These are phyloP conservation scores for Eleginops maclovinus DNA, from an alignment of 2,113 vertebrate genomes.

Conservation along the genomic window DNA sequence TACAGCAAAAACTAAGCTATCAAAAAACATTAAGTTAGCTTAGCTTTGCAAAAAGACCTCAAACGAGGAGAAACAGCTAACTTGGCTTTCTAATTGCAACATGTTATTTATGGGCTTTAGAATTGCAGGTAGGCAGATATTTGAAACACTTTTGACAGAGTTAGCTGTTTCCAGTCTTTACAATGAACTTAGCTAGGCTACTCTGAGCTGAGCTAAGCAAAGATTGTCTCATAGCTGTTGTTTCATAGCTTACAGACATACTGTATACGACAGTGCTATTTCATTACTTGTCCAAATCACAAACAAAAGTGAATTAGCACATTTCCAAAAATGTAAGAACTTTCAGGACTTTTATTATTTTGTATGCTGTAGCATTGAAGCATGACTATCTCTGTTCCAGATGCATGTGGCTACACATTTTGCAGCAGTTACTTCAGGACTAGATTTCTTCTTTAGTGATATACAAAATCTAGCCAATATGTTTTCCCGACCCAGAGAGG, in stretches of 20 bases:
- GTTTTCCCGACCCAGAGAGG: conserved; percentile 43
- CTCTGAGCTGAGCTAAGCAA: conserved; percentile 4
- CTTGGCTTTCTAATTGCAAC: background rate
- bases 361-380: conserved; percentile 2
- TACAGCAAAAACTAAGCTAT: background rate
- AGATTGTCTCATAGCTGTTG: background rate
- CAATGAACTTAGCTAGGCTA: too few relatives aligned
- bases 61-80: background rate
- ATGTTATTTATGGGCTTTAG: too few relatives aligned
- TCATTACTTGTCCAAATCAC: too few relatives aligned
- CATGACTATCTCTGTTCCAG: conserved; percentile 35
- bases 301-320: background rate
- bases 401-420: conserved; percentile 52
- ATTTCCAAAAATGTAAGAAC: background rate
- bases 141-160: background rate
- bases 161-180: too few relatives aligned
- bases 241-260: background rate
- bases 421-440: conserved; percentile 63
- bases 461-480: conserved; percentile 60
- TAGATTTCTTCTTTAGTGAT: conserved; percentile 68
- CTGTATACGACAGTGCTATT: background rate
- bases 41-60: background rate
- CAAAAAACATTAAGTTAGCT: background rate
- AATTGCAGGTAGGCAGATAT: too few relatives aligned
- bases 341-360: background rate